Evolutionary conservation across 2,113 vertebrate genomes (phyloP).

Genomic region (Leuciscus idus): DNA sequence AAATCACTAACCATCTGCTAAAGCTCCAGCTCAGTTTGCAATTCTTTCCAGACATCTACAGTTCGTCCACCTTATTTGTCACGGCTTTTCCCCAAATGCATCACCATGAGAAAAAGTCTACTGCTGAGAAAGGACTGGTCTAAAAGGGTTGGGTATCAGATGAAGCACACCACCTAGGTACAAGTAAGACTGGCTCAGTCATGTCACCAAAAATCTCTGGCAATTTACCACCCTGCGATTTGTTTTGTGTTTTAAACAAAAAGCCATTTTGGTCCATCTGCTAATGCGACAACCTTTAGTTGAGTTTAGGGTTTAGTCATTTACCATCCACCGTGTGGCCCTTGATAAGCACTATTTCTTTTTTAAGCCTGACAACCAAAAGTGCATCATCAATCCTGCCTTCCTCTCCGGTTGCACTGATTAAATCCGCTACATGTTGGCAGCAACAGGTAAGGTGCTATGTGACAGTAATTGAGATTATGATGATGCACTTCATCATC

Average conservation of each 20-base stretch:
- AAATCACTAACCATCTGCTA: slow-evolving; percentile 27
- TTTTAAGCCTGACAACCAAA: slow-evolving; percentile 8
- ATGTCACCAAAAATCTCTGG: background rate
- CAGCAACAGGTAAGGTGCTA: slow-evolving; percentile 32
- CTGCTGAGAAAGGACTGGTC: background rate
- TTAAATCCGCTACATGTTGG: slow-evolving; percentile 37
- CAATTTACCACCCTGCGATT: background rate
- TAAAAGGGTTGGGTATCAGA: background rate
- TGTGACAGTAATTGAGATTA: slow-evolving; percentile 42
- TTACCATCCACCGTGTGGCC: slow-evolving; percentile 13
- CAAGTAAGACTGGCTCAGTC: background rate
- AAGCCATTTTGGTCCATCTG: background rate
- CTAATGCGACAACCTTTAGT: slow-evolving; percentile 20
- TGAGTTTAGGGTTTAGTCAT: background rate
- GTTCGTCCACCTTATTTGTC: slow-evolving; percentile 16
- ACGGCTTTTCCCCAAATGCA: background rate
- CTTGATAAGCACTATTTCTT: slow-evolving; percentile 15
- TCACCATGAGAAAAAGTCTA: background rate
- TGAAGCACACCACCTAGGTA: background rate
- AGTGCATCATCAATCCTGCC: slow-evolving; percentile 18
- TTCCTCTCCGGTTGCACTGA: background rate
- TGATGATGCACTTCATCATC: slow-evolving; percentile 47
- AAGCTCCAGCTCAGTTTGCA: background rate
- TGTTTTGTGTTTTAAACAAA: background rate
- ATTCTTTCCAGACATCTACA: slow-evolving; percentile 20